Percentiles rank a stretch among this genome's conserved stretches.
Conservation (phyloP, 92 coral and sea anemone genomes). For the Heliopora coerulea region DNA sequence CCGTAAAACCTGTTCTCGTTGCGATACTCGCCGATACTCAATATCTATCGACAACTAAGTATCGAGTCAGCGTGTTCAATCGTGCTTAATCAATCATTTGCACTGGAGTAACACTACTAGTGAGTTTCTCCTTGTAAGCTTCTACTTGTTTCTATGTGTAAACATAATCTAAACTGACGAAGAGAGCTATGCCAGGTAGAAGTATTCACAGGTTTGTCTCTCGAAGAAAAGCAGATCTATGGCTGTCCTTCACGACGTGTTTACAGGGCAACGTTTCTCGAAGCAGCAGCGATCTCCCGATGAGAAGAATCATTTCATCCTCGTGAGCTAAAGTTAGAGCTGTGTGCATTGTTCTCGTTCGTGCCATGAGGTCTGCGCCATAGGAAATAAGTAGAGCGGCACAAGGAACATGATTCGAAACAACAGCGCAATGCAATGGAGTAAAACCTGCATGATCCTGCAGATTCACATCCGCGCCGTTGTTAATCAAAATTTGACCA, state of each 20-base stretch:
- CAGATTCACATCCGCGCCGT: constrained; percentile 74
- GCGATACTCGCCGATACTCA: too few species aligned
- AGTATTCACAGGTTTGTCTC: constrained; percentile 20
- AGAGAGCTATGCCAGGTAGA: too few species aligned
- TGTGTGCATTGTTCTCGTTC: constrained; percentile 59
- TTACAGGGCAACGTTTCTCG: neutral
- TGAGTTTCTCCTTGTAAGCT: too few species aligned
- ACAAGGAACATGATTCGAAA: constrained; percentile 72
- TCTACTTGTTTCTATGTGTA: too few species aligned
- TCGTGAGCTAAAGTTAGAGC: constrained; percentile 63
- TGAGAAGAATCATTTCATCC: constrained; percentile 64
- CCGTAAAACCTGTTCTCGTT: too few species aligned
- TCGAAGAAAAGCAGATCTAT: neutral
- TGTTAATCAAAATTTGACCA: constrained; percentile 75
- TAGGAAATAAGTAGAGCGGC: constrained; percentile 70
- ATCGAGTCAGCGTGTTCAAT: too few species aligned
- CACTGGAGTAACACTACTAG: too few species aligned
- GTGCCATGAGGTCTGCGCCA: constrained; percentile 68
- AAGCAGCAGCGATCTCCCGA: constrained; percentile 75
- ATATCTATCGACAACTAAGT: too few species aligned
- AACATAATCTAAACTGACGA: too few species aligned
- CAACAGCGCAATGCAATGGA: constrained; percentile 88
- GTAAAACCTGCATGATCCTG: constrained; percentile 67
- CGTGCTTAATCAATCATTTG: too few species aligned
- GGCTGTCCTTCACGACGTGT: neutral